These are phyloP conservation scores for Himalopsyche anomala DNA, from an alignment of 2,888 invertebrate genomes.

Conservation along the genomic window DNA sequence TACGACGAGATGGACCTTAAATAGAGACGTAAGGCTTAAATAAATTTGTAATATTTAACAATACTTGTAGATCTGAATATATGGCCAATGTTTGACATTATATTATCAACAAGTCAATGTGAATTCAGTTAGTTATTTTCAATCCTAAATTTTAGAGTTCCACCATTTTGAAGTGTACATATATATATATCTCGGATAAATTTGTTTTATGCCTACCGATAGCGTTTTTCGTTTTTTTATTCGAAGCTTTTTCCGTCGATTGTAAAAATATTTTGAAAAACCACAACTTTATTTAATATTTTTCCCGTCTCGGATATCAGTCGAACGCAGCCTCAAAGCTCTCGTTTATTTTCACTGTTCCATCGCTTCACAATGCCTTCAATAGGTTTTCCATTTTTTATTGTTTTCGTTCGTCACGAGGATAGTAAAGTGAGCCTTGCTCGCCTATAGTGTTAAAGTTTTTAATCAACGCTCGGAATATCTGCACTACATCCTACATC, in stretches of 20 bases:
- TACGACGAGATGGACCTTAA: too few species aligned
- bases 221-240: background rate
- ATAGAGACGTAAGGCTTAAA: too few species aligned
- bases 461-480: slow-evolving; percentile 41
- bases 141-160: too few species aligned
- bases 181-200: too few species aligned
- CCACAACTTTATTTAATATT: background rate
- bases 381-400: slow-evolving; percentile 20
- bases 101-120: too few species aligned
- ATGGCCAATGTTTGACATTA: too few species aligned
- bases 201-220: too few species aligned
- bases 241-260: background rate
- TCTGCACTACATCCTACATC: background rate
- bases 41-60: too few species aligned
- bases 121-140: too few species aligned
- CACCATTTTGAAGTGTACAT: too few species aligned
- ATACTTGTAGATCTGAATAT: too few species aligned
- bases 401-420: slow-evolving; percentile 16
- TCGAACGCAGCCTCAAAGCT: slow-evolving; percentile 18
- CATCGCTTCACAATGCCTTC: background rate
- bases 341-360: background rate
- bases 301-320: background rate
- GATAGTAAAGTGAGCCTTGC: slow-evolving; percentile 20
- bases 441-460: slow-evolving; percentile 19
- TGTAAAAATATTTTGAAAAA: background rate